Evolutionary conservation across 1,140 invertebrate species (phyloP).

Genomic region (Mercenaria mercenaria): DNA sequence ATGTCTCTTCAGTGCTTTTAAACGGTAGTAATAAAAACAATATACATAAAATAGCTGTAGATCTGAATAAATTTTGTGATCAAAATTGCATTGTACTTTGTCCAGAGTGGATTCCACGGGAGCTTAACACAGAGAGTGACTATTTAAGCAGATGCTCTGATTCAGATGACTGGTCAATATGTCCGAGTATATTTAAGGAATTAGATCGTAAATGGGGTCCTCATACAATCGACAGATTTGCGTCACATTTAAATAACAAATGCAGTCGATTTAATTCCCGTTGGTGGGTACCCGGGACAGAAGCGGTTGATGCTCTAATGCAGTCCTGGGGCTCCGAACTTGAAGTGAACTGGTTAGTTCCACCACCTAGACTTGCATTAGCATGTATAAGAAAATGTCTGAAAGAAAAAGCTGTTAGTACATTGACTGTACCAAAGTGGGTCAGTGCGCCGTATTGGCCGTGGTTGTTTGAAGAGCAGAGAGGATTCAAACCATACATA

Average conservation of each 20-base stretch:
- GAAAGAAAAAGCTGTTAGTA: background rate
- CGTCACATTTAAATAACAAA: background rate
- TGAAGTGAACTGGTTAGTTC: no score
- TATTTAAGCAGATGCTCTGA: background rate
- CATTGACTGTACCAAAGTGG: constrained; percentile 2
- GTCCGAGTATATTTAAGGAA: no score
- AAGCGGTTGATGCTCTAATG: background rate
- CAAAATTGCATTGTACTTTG: background rate
- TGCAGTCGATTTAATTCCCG: constrained; percentile 11
- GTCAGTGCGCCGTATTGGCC: background rate
- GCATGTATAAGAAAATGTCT: background rate
- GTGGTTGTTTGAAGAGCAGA: background rate
- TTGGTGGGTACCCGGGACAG: background rate
- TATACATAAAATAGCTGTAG: no score
- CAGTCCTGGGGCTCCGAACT: no score
- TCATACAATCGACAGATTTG: constrained; percentile 13
- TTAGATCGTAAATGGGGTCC: no score
- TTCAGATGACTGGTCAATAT: constrained; percentile 41
- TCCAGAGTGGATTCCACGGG: constrained; percentile 30
- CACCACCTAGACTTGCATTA: background rate
- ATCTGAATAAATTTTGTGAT: no score
- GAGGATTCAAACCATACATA: background rate
- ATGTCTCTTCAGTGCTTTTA: no score
- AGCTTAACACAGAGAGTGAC: background rate
- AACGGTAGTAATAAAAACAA: no score